A percentile compares a stretch with the other conserved stretches of the same genome.
These are phyloP conservation scores for Gymnopithys bicolor DNA, from an alignment of 2,797 vertebrate species.

Conservation along the genomic window DNA sequence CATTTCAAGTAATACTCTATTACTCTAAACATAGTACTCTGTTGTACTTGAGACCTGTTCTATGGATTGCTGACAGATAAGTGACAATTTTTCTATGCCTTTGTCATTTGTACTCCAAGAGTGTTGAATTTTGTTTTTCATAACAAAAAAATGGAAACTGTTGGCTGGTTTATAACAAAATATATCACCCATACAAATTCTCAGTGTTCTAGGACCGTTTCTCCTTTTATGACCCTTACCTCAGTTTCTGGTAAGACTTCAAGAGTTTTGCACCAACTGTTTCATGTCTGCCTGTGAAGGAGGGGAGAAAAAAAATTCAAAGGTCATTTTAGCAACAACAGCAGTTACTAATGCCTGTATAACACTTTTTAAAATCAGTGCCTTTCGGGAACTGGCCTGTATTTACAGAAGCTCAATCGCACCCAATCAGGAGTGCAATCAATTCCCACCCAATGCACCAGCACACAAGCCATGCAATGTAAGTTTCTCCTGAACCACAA, in stretches of 20 bases:
- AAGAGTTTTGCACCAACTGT: slow-evolving; percentile 86
- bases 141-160: not conserved
- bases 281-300: slow-evolving; percentile 81
- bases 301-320: not conserved
- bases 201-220: not conserved
- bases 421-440: not conserved
- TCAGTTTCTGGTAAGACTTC: slow-evolving; percentile 82
- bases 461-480: not conserved
- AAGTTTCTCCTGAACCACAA: not conserved
- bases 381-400: not conserved
- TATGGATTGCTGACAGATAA: not conserved
- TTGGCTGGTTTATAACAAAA: not conserved
- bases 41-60: not conserved
- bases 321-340: not conserved
- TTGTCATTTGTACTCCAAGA: not conserved
- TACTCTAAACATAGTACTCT: not conserved
- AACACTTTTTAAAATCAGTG: not conserved
- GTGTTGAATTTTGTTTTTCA: not conserved
- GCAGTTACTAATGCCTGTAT: not conserved
- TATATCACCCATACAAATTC: not conserved
- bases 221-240: slow-evolving; percentile 73
- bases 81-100: not conserved
- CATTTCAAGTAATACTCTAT: not conserved
- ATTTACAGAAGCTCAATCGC: not conserved
- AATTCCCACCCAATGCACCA: not conserved